Evolutionary conservation across 2,797 vertebrate genomes (phyloP), one percentile per base, ranked within the genome.

Genomic region (Ctenochaetus hawaiiensis): DNA sequence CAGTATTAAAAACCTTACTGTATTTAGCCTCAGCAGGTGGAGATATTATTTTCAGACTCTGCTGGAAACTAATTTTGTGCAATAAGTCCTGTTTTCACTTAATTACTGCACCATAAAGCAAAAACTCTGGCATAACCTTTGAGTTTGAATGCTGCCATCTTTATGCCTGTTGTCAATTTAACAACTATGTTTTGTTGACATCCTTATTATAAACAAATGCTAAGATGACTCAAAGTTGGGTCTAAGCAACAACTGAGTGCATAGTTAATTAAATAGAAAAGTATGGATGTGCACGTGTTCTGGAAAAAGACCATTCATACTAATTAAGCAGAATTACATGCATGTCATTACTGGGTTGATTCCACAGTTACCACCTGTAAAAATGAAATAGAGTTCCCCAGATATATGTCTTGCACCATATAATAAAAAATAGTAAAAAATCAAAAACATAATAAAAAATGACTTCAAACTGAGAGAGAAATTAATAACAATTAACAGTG

Each of bases 1-100:
- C 72, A 78, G 75, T 85, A 90, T 88, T 86, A 82, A 90, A 90
- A 89, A 82, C 80, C 75, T 75, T 60, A 47, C 80, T 56, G 83
- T 83, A 90, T 88, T 91, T 85, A 82, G 81, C 81, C 72, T 75
- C 49, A 68, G 74, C 66, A 83, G 86, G 84, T 88, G 47, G 72
- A 82, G 76, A 83, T 83, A 71, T 56, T 66, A 77, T 87, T 59
- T 34, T 77, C 70, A 67, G 17, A 73, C 16, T 64, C 37, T 63
- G n/a, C 23, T 63, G 22, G 54, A 63, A 57, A 5, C 53, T 65
- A 30, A 59, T 45, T 17, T 13, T 20, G 23, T 58, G 12, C 12
- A 56, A 57, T 68, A 34, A 59, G 30, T 72, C 23, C 11, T 62
- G 13, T 74, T 67, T 23, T 54, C 72, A 60, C 18, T 8, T 0